Conservation (phyloP, 2,113 vertebrate species). For the Pelecanoides urinatrix region DNA sequence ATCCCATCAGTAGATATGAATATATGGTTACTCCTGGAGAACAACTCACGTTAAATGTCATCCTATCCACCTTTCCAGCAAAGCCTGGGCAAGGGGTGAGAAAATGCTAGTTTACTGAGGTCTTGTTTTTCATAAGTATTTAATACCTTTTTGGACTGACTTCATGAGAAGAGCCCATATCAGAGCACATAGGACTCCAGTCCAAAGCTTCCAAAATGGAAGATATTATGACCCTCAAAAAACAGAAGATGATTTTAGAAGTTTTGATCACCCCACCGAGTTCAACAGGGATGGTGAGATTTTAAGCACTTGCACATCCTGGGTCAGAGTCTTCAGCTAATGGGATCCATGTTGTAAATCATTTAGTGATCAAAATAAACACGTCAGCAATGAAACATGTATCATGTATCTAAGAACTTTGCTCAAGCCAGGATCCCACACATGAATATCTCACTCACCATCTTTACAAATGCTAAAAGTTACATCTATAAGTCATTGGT, state of each 20-base stretch:
- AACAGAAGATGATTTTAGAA: neutral
- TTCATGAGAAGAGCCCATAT: neutral
- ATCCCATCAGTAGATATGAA: neutral
- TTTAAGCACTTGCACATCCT: neutral
- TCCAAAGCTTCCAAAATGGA: neutral
- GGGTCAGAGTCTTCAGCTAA: neutral
- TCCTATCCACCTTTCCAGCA: neutral
- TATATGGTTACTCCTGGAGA: neutral
- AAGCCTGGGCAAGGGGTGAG: neutral
- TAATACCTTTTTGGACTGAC: neutral
- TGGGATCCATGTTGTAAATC: neutral
- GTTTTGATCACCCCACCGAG: accelerated
- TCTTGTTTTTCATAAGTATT: neutral
- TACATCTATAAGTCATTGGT: neutral
- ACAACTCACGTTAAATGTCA: neutral
- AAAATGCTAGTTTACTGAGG: neutral
- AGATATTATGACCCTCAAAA: neutral
- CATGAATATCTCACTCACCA: neutral
- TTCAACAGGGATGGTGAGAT: neutral
- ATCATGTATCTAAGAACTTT: neutral
- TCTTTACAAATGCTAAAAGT: neutral
- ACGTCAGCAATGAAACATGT: neutral
- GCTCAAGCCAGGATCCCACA: neutral
- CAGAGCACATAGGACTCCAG: neutral
- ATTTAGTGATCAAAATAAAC: neutral